A percentile compares a stretch with the other conserved stretches of the same genome.
These are phyloP conservation scores for Ectemnius lituratus DNA, from an alignment of 2,888 invertebrate genomes.

Conservation along the genomic window DNA sequence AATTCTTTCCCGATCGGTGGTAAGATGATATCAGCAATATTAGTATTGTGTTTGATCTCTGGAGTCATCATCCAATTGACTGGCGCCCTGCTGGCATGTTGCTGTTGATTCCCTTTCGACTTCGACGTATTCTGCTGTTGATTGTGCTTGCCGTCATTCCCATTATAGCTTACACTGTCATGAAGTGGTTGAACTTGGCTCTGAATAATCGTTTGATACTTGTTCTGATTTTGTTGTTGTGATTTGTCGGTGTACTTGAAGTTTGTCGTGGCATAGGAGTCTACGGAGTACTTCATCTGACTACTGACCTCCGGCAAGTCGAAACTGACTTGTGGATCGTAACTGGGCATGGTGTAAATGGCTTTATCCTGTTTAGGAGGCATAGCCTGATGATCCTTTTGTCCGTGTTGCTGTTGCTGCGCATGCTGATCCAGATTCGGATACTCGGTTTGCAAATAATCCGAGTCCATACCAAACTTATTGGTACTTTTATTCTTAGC, in stretches of 20 bases:
- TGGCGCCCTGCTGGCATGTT: conserved; percentile 77
- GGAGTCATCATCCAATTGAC: conserved; percentile 84
- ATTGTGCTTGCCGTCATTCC: conserved; percentile 48
- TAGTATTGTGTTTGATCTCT: conserved; percentile 77
- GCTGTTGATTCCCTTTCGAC: conserved; percentile 70
- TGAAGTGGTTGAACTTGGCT: conserved; percentile 64
- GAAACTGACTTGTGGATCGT: conserved; percentile 69
- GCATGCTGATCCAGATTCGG: conserved; percentile 62
- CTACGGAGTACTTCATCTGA: conserved; percentile 68
- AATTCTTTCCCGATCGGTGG: conserved; percentile 78
- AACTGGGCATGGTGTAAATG: conserved; percentile 68
- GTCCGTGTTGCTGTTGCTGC: conserved; percentile 61
- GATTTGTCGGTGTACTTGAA: conserved; percentile 71
- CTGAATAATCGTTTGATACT: conserved; percentile 70
- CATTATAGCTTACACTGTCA: conserved; percentile 55
- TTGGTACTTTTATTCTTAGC: conserved; percentile 68
- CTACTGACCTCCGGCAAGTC: conserved; percentile 65
- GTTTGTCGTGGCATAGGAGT: conserved; percentile 68
- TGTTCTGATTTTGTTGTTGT: conserved; percentile 66
- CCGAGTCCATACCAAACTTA: conserved; percentile 71
- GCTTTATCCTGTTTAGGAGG: conserved; percentile 68
- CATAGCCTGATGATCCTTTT: conserved; percentile 60
- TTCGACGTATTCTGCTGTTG: conserved; percentile 60
- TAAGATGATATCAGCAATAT: conserved; percentile 77
- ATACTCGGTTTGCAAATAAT: conserved; percentile 72